Evolutionary conservation across 1,140 invertebrate genomes (phyloP).

Genomic region (Dufourea novaeangliae): DNA sequence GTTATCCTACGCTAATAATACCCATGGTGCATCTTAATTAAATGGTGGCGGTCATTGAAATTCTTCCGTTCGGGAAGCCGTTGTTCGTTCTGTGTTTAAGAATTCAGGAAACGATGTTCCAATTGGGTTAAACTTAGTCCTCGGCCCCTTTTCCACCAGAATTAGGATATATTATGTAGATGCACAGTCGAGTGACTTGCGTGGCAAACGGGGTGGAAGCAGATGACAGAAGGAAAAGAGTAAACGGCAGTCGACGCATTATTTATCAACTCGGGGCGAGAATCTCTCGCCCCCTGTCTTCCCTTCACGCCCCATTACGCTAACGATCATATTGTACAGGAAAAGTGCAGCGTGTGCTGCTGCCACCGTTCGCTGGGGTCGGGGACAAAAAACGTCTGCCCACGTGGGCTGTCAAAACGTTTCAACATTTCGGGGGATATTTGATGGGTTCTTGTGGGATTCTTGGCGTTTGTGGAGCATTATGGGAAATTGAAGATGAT

Average conservation of each 20-base stretch:
- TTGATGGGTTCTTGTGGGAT: too few relatives aligned
- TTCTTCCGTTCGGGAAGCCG: neutral
- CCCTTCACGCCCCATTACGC: neutral
- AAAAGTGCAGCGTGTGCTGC: too few relatives aligned
- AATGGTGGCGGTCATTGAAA: too few relatives aligned
- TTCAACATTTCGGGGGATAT: too few relatives aligned
- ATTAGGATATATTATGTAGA: too few relatives aligned
- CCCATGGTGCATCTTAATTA: too few relatives aligned
- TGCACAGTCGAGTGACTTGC: neutral
- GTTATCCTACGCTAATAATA: too few relatives aligned
- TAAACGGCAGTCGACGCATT: neutral
- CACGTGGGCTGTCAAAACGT: neutral
- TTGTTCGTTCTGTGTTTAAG: neutral
- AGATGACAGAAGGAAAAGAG: conserved; percentile 3
- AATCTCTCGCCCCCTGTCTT: too few relatives aligned
- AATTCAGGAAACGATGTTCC: conserved; percentile 1
- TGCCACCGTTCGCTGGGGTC: neutral
- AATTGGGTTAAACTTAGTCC: neutral
- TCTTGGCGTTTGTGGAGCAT: too few relatives aligned
- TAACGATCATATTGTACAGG: neutral
- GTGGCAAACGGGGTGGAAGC: neutral
- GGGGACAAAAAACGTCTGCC: neutral
- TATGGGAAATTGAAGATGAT: too few relatives aligned
- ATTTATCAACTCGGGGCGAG: neutral
- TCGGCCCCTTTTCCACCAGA: too few relatives aligned